phyloP scores from a whole-genome alignment of 2,797 vertebrate genomes.

The Tragopan temminckii region DNA sequence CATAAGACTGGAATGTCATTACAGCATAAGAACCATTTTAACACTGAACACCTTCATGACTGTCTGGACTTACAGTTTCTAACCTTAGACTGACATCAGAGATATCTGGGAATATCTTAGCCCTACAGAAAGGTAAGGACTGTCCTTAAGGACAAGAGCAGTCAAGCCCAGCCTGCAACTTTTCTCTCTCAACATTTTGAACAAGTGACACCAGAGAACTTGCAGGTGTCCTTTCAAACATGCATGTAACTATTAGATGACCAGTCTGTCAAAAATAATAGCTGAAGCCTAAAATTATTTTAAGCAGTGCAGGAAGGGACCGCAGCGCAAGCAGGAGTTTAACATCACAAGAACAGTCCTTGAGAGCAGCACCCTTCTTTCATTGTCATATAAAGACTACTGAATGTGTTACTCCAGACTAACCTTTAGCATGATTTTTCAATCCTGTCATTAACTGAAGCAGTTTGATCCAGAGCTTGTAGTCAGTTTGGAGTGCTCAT shows the following conservation, averaged over 20 bases:
- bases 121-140: not conserved
- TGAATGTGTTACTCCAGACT: not conserved
- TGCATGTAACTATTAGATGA: accelerated
- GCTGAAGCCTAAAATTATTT: not conserved
- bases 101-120: not conserved
- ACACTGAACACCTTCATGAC: not conserved
- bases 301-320: not conserved
- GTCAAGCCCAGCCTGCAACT: not conserved
- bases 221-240: not conserved
- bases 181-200: accelerated
- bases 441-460: not conserved
- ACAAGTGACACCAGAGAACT: not conserved
- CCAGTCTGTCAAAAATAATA: not conserved
- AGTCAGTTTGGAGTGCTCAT: not conserved
- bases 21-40: not conserved
- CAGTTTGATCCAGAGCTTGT: not conserved
- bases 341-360: not conserved
- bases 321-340: not conserved
- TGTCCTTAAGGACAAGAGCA: not conserved
- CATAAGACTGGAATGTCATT: not conserved
- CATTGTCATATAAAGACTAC: not conserved
- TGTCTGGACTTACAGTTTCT: not conserved
- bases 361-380: not conserved
- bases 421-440: not conserved
- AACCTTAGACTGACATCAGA: not conserved